Evolutionary conservation across 2,113 vertebrate genomes (phyloP).

Genomic region (Hypomesus transpacificus): DNA sequence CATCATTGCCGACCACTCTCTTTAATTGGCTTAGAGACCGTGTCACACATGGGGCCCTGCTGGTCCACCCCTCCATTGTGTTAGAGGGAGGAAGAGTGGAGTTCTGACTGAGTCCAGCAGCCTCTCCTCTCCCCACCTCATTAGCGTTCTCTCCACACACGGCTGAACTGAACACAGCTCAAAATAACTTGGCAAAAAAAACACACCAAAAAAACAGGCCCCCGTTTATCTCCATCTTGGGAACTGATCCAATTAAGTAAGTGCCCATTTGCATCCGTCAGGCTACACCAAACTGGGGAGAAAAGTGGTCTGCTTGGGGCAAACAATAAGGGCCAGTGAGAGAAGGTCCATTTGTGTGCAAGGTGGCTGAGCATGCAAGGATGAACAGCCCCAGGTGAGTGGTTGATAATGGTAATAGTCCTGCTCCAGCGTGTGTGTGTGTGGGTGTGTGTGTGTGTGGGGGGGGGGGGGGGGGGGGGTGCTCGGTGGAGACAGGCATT

Average conservation of each 20-base stretch:
- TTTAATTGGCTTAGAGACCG: conserved; percentile 46
- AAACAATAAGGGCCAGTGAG: conserved; percentile 50
- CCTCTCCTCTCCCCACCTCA: conserved; percentile 58
- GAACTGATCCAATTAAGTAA: conserved; percentile 97
- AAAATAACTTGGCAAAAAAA: conserved; percentile 83
- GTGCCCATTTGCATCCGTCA: conserved; percentile 92
- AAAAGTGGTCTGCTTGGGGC: conserved; percentile 50
- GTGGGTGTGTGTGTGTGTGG: neutral
- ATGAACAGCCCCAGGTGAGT: conserved; percentile 64
- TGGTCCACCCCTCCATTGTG: conserved; percentile 24
- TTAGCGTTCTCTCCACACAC: conserved; percentile 63
- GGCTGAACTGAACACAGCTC: conserved; percentile 75
- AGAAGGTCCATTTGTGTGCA: conserved; percentile 58
- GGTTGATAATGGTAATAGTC: conserved; percentile 48
- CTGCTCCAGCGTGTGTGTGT: conserved; percentile 14
- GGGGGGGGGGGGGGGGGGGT: conserved; percentile 4
- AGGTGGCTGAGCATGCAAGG: conserved; percentile 54
- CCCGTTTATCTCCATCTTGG: conserved; percentile 91
- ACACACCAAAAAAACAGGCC: neutral
- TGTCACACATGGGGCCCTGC: conserved; percentile 2
- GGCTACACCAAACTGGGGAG: conserved; percentile 69
- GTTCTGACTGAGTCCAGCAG: conserved; percentile 50
- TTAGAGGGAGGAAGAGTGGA: conserved; percentile 40
- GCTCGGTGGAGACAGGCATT: conserved; percentile 43
- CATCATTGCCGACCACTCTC: conserved; percentile 47